These are phyloP conservation scores for Ciconia maguari DNA, from an alignment of 2,113 vertebrate genomes.

Conservation along the genomic window DNA sequence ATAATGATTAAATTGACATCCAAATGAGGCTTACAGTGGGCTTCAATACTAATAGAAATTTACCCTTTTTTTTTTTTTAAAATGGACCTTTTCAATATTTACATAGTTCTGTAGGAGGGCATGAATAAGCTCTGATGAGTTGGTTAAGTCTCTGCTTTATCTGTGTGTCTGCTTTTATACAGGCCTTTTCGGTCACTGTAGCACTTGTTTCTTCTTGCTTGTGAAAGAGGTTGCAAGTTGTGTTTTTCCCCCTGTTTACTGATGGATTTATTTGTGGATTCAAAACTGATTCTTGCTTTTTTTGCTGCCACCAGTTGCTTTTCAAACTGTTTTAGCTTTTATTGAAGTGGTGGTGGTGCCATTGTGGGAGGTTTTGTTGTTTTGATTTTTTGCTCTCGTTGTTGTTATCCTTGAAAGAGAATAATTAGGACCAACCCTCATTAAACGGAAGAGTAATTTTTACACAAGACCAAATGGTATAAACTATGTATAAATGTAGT, in stretches of 20 bases:
- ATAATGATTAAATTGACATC: background rate
- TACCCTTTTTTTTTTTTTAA: background rate
- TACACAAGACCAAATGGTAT: background rate
- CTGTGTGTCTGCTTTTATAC: background rate
- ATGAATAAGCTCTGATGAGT: background rate
- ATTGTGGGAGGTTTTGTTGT: background rate
- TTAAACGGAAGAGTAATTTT: background rate
- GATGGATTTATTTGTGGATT: background rate
- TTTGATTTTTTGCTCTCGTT: background rate
- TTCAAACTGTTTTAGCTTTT: background rate
- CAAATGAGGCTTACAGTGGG: background rate
- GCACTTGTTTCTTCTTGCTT: background rate
- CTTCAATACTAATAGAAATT: background rate
- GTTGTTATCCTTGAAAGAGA: background rate
- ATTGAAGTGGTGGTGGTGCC: background rate
- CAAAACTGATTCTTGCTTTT: background rate
- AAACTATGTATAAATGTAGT: background rate
- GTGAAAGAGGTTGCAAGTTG: background rate
- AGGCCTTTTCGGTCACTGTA: background rate
- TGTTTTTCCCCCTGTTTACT: background rate
- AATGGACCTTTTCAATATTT: background rate
- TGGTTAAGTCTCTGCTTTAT: background rate
- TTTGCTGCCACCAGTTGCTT: background rate
- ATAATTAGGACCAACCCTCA: background rate
- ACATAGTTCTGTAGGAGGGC: background rate